phyloP scores from a whole-genome alignment of 2,113 vertebrate species.

The Xenopus tropicalis region DNA sequence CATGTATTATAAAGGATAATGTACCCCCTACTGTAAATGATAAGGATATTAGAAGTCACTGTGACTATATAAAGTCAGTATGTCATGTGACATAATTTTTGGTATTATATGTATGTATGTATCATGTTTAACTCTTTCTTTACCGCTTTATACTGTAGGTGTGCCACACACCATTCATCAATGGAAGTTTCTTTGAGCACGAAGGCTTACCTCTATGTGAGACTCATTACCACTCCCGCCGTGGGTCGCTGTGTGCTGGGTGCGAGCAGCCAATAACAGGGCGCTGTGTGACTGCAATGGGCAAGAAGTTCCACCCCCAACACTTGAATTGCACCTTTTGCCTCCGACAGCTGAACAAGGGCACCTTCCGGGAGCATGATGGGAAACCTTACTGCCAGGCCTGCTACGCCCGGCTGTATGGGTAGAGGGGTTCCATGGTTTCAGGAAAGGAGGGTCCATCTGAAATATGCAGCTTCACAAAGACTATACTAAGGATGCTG shows the following conservation, averaged over 20 bases:
- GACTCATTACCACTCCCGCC: slow-evolving; percentile 84
- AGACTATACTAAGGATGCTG: not conserved
- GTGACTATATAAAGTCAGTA: too few species aligned
- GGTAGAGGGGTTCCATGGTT: slow-evolving; percentile 44
- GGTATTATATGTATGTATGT: too few species aligned
- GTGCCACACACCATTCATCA: slow-evolving; percentile 82
- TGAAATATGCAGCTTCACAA: not conserved
- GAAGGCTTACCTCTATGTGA: slow-evolving; percentile 85
- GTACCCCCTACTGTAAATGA: too few species aligned
- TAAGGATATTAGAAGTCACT: too few species aligned
- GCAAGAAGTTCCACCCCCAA: slow-evolving; percentile 86
- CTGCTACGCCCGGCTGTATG: slow-evolving; percentile 85
- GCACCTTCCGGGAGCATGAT: slow-evolving; percentile 89
- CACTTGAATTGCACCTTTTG: slow-evolving; percentile 91
- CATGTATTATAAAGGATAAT: too few species aligned
- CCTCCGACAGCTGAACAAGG: slow-evolving; percentile 84
- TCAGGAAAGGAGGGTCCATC: too few species aligned
- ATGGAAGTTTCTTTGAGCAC: slow-evolving; percentile 88
- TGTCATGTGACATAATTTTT: too few species aligned
- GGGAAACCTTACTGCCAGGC: slow-evolving; percentile 90
- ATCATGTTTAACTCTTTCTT: too few species aligned
- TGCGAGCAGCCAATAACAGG: slow-evolving; percentile 87
- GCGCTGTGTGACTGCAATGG: slow-evolving; percentile 88
- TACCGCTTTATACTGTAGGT: slow-evolving; percentile 58
- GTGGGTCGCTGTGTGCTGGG: slow-evolving; percentile 82